Evolutionary conservation across 2,888 invertebrate genomes (phyloP), one percentile per base, ranked within the genome.

Genomic region (Cylindroiulus punctatus): DNA sequence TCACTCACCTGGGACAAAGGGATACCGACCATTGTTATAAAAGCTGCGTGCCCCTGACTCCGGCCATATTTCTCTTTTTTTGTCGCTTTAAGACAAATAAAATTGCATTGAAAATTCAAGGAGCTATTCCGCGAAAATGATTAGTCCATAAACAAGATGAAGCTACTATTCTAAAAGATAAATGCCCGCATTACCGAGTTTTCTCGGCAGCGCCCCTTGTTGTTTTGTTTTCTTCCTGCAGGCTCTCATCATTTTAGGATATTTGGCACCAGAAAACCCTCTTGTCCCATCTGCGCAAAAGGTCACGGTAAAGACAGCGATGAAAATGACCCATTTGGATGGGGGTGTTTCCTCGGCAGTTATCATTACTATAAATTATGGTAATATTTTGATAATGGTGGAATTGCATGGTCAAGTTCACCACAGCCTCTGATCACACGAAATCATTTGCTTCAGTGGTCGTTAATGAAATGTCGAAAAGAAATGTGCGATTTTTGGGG

Each of bases 41-140:
- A 36, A 22, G 65, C 65, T 22, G 22, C 22, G 22, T 65, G 65
- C 65, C 65, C 65, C 65, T 65, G 22, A 65, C 65, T 65, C 65
- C 0, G 65, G 65, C 65, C 65, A 65, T 65, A 65, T 65, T 65
- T 65, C 65, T n/a, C 65, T 65, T 65, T 36, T 36, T 65, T 65
- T 65, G 65, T 65, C 65, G 65, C 65, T 65, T 65, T 65, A 65
- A 65, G 65, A 65, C 65, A 65, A 65, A 65, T 65, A 65, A 22
- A 65, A 65, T 65, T 65, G 65, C 65, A 26, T 65, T 65, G 65
- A 65, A 65, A 65, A 65, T 65, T 65, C 65, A 65, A 65, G 65
- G 65, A 65, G 65, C 65, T 65, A 65, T 65, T 65, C 65, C 22
- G 65, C 22, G 65, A 65, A 65, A 65, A 65, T 65, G 65, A 65